Conservation (phyloP, 2,113 vertebrate genomes). For the Pavo muticus region DNA sequence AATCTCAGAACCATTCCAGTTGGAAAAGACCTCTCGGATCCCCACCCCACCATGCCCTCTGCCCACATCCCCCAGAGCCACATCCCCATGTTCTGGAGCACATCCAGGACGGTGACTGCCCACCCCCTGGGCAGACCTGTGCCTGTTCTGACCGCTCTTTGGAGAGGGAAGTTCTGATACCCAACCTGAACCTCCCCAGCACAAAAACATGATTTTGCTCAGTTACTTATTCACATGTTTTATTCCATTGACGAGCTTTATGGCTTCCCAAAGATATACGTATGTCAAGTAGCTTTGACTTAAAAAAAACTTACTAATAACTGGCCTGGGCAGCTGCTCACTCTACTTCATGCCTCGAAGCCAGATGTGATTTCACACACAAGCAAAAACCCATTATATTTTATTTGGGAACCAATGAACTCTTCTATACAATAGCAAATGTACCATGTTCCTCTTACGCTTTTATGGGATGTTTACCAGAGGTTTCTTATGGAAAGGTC, state of each 20-base stretch:
- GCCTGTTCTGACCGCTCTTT: background rate
- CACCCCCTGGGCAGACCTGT: background rate
- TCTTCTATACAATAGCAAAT: rapidly evolving
- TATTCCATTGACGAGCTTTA: background rate
- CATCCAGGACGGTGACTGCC: no score
- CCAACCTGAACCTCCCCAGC: background rate
- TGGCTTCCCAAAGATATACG: background rate
- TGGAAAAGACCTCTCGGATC: background rate
- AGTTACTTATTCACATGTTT: background rate
- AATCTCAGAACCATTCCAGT: background rate
- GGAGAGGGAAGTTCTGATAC: background rate
- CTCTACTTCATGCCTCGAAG: background rate
- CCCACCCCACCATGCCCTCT: no score
- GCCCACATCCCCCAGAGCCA: no score
- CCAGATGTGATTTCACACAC: background rate
- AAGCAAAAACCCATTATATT: background rate
- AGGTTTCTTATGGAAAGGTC: no score
- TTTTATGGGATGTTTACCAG: background rate
- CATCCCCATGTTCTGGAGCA: background rate
- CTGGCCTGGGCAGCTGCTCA: background rate
- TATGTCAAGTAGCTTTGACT: background rate
- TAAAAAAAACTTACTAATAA: background rate
- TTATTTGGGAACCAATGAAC: background rate
- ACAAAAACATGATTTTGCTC: background rate
- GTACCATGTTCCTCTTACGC: background rate